These are phyloP conservation scores for Vanacampus margaritifer DNA, from an alignment of 2,113 vertebrate species.

Conservation along the genomic window DNA sequence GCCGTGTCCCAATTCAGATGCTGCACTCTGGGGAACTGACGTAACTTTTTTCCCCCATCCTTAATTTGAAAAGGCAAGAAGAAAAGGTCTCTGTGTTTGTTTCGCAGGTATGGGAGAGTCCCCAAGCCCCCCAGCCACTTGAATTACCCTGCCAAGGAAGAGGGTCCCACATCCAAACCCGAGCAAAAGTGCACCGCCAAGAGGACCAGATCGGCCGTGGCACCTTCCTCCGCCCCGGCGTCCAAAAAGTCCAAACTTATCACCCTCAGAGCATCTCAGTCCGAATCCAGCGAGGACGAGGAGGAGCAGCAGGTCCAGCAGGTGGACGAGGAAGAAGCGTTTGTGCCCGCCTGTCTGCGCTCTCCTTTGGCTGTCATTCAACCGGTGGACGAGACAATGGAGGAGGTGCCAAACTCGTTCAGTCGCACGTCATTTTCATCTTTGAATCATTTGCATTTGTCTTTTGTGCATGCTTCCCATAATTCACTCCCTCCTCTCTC, in stretches of 20 bases:
- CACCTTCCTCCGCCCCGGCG: slow-evolving; percentile 34
- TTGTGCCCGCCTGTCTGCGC: slow-evolving; percentile 83
- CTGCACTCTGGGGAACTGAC: no score
- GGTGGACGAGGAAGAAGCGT: slow-evolving; percentile 54
- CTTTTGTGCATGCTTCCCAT: slow-evolving; percentile 56
- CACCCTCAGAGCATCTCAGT: slow-evolving; percentile 79
- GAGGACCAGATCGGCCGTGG: slow-evolving; percentile 65
- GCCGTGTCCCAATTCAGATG: no score
- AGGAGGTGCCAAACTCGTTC: slow-evolving; percentile 76
- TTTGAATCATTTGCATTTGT: slow-evolving; percentile 22
- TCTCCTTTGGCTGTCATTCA: slow-evolving; percentile 72
- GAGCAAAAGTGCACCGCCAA: slow-evolving; percentile 32
- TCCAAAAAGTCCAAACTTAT: slow-evolving; percentile 75
- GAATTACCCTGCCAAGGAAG: slow-evolving; percentile 59
- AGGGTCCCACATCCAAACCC: slow-evolving; percentile 28
- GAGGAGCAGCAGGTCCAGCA: slow-evolving; percentile 36
- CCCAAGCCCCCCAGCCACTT: slow-evolving; percentile 66
- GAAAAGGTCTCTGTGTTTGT: neutral
- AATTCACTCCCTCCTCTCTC: slow-evolving; percentile 29
- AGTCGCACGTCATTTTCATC: slow-evolving; percentile 9
- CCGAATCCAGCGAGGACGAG: slow-evolving; percentile 78
- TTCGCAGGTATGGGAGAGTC: slow-evolving; percentile 62
- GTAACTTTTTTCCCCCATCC: no score
- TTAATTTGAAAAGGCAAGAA: no score
- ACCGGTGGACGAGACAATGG: slow-evolving; percentile 86